phyloP scores from a whole-genome alignment of 2,888 invertebrate genomes.

The Platycheirus rosarum region DNA sequence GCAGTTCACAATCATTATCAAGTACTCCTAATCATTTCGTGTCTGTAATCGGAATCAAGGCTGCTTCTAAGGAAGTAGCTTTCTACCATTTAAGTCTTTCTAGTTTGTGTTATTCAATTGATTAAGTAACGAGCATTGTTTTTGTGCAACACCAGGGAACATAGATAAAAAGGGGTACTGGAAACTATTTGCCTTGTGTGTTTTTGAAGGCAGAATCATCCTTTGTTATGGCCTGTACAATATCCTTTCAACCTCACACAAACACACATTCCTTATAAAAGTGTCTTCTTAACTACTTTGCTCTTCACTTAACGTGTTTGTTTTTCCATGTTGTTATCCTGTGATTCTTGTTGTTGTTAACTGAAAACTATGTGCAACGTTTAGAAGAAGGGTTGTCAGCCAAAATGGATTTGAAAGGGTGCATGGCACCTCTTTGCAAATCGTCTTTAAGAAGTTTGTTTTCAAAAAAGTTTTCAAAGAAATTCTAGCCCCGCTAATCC shows the following conservation, averaged over 20 bases:
- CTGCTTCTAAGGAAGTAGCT: constrained; percentile 21
- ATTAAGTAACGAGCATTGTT: constrained; percentile 31
- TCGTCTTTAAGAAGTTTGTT: constrained; percentile 12
- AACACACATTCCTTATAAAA: constrained; percentile 22
- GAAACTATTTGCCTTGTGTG: too few relatives aligned
- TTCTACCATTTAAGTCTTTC: constrained; percentile 33
- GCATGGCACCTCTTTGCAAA: constrained; percentile 25
- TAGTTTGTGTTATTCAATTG: constrained; percentile 47
- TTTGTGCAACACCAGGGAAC: constrained; percentile 2
- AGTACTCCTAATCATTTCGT: constrained; percentile 51
- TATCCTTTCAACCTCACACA: neutral
- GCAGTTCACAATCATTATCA: constrained; percentile 30
- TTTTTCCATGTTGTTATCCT: constrained; percentile 26
- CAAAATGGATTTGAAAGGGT: too few relatives aligned
- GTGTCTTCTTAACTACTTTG: constrained; percentile 51
- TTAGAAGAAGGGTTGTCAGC: constrained; percentile 15
- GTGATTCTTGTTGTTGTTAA: constrained; percentile 35
- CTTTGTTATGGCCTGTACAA: constrained; percentile 16
- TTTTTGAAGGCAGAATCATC: constrained; percentile 3
- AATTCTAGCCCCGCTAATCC: constrained; percentile 1
- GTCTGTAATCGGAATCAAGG: constrained; percentile 25
- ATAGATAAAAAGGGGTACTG: neutral
- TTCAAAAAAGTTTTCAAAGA: constrained; percentile 11
- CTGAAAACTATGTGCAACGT: constrained; percentile 42
- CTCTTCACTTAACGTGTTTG: constrained; percentile 40